These are phyloP conservation scores for Steinernema carpocapsae DNA, from an alignment of 2,888 invertebrate species.

Conservation along the genomic window DNA sequence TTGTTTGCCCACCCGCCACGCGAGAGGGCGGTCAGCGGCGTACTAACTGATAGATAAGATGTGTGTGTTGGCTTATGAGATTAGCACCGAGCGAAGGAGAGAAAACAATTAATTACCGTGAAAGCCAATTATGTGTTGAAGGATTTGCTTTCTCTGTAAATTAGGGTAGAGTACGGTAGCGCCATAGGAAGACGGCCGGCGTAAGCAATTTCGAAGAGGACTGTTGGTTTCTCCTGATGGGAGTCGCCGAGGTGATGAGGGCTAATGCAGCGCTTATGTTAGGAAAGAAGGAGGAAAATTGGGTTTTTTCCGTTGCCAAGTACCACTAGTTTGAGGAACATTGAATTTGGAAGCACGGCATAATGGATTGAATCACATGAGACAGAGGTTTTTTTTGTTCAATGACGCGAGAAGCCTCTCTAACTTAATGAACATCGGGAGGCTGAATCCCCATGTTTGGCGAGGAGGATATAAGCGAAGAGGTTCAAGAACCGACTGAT, in stretches of 20 bases:
- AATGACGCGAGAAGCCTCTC: slow-evolving; percentile 1
- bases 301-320: slow-evolving; percentile 10
- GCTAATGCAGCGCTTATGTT: neutral
- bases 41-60: slow-evolving; percentile 17
- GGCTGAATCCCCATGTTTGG: neutral
- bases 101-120: slow-evolving; percentile 32
- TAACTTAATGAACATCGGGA: neutral
- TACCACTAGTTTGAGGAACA: slow-evolving; percentile 11
- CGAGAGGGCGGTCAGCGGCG: neutral
- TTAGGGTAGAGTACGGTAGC: neutral
- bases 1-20: neutral
- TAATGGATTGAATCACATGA: slow-evolving; percentile 30
- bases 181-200: no score
- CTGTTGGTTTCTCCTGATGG: neutral
- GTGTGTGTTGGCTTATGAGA: slow-evolving; percentile 26
- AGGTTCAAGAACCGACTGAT: no score
- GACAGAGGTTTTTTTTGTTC: neutral
- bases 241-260: neutral
- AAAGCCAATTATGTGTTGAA: slow-evolving; percentile 28
- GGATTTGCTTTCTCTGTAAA: slow-evolving; percentile 14
- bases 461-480: no score
- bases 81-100: slow-evolving; percentile 6
- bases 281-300: neutral
- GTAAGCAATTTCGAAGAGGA: no score
- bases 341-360: neutral